Evolutionary conservation across 30 jellyfish, hydroid and myxozoan species (phyloP), one percentile per base, ranked within the genome.

Genomic region (Turritopsis dohrnii): DNA sequence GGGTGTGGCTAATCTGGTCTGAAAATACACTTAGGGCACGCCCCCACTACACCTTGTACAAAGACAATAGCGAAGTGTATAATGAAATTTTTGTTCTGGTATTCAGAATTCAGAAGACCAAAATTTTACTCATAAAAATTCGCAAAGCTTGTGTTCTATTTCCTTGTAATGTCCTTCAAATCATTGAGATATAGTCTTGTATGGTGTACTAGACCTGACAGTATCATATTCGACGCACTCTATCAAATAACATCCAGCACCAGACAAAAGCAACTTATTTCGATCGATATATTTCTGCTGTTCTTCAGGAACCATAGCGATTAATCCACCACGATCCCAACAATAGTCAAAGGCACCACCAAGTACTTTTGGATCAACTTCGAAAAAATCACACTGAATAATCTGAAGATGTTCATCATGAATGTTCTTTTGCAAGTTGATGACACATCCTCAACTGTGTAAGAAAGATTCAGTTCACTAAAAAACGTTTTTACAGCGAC

Each of bases 401-500:
- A 80, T 80, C 20, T 53, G 18, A 0, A 80, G 60, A 18, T 53
- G 52, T 13, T 53, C 81, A 52, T 80, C 84, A n/a, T 80, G 81
- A 41, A 41, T 41, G 60, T 41, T 41, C 9, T 13, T 13, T 41
- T 41, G 60, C 60, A 41, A 41, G 60, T 41, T 41, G 60, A 13
- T 41, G 60, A 41, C 9, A 41, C 84, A 76, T 77, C 71, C 52
- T 83, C 89, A 82, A 83, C 84, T 18, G 83, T 79, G 87, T 89
- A 89, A 30, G 80, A 84, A 29, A 90, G 69, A 22, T 54, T 25
- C 52, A 79, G 71, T 20, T 79, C 90, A 80, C 83, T 66, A 77
- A 90, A 90, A 79, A 90, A 90, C 13, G 21, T 76, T 66, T 71
- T 72, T 8, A 82, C 84, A 21, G 94, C 94, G 20, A 26, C 73